Percentiles rank a stretch among this genome's conserved stretches.
Conservation (phyloP, 2,888 invertebrate genomes). For the Monopis laevigella region DNA sequence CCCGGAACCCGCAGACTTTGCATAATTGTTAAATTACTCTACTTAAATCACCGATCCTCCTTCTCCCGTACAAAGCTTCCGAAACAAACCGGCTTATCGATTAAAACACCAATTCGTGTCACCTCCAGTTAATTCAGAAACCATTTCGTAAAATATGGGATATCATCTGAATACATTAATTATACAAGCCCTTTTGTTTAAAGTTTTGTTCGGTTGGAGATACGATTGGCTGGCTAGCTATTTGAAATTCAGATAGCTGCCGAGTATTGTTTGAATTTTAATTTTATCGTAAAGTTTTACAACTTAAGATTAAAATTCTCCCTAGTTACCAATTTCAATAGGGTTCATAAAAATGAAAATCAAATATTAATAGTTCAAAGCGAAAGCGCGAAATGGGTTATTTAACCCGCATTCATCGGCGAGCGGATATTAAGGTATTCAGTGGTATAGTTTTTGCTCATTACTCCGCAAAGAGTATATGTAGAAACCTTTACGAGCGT, state of each 20-base stretch:
- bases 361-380: not conserved
- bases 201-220: not conserved
- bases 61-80: conserved; percentile 13
- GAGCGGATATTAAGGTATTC: not conserved
- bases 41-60: conserved; percentile 4
- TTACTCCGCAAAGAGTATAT: conserved; percentile 6
- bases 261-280: not conserved
- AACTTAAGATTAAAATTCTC: not conserved
- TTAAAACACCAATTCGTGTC: conserved; percentile 2
- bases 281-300: not conserved
- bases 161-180: not conserved
- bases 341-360: not conserved
- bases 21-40: conserved; percentile 51
- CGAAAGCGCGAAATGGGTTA: not conserved
- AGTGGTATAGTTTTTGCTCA: conserved; percentile 6
- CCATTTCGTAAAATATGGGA: no score
- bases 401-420: not conserved
- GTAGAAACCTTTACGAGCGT: conserved; percentile 1
- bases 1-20: conserved; percentile 38
- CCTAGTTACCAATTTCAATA: no score
- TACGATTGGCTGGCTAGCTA: not conserved
- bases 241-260: conserved; percentile 3
- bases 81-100: not conserved
- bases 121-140: not conserved
- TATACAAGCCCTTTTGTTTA: not conserved